Evolutionary conservation across 53 echinoderm and acorn worm species (phyloP), one percentile per base, ranked within the genome.

Genomic region (Zoroaster sp.): DNA sequence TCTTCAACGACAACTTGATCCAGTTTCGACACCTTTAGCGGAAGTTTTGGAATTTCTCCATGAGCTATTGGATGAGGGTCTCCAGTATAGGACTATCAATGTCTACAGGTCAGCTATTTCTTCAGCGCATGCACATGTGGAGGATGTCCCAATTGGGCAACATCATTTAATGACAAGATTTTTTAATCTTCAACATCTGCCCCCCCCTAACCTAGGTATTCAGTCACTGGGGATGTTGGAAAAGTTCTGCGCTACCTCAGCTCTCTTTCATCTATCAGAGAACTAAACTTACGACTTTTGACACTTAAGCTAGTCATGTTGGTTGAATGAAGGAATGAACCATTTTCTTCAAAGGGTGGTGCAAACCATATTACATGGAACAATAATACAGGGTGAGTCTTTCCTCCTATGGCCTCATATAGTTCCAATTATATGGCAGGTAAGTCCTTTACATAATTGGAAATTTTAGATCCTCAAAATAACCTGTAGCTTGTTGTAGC

Each of bases 31-130:
- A 67, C 79, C 66, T 45, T 70, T 35, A 70, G 46, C 32, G 81
- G 67, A 40, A 89, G 38, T 15, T 79, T 69, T 69, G 80, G n/a
- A n/a, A n/a, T n/a, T n/a, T 89, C 89, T 80, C 66, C 43, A 80
- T 89, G 52, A 35, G 52, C 37, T 28, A 89, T n/a, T 36, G 25
- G 21, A 42, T 15, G n/a, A 40, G 15, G n/a, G 72, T 72, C 34
- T 15, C 34, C 72, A 33, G 17, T 73, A 73, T 34, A 21, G 32
- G 0, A 42, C 28, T 4, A 40, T 88, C n/a, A 88, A 77, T 63
- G 32, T 63, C 42, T 74, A 59, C 41, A 74, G 75, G 42, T 54
- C 75, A 74, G 74, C 88, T n/a, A 47, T 88, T 35, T 77, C 63
- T 0, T 28, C 63, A 7, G 42, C 65, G 35, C 40, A 40, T 41